Evolutionary conservation across 2,113 vertebrate species (phyloP), one percentile per base, ranked within the genome.

Genomic region (Syrmaticus mikado): DNA sequence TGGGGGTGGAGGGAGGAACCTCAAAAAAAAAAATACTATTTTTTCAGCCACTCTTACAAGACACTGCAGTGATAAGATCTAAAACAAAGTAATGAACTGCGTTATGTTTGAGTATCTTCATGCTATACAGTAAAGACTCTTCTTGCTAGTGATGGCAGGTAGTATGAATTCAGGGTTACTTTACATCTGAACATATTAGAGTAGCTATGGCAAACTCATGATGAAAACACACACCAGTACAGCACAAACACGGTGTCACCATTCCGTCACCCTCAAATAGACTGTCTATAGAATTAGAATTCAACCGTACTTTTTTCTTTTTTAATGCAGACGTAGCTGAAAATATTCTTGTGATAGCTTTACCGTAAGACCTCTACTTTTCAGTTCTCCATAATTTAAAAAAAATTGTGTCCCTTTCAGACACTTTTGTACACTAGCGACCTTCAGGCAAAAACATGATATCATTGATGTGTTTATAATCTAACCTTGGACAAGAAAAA

Each of bases 391-490:
- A 71, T 14, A 34, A 55, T 41, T 94, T 66, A 82, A 64, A 93
- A 92, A 79, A 38, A 48, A 77, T 83, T 88, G 41, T 41, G 41
- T 83, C 48, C 2, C 3, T 94, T 94, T 93, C 4, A 21, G 81
- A 90, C 45, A 10, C 2, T 1, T n/a, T 45, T 1, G 2, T 66
- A 15, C 14, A 25, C 27, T 53, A 72, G 8, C 36, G 76, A 93
- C 87, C 79, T 81, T 76, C 55, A 91, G 70, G 45, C 81, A 95
- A 91, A 92, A 80, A 30, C 68, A 36, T 38, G 21, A n/a, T 85
- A 83, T 66, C 77, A 57, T 28, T 83, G 52, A 83, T 89, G 78
- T 87, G 68, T 94, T 97, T 96, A 73, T n/a, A 93, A 84, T 72
- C 79, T 81, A 82, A 24, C 50, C 68, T 91, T 61, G 45, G 32